Base-by-base conservation (phyloP, 1,140 invertebrate genomes). In the Trachymyrmex septentrionalis region DNA sequence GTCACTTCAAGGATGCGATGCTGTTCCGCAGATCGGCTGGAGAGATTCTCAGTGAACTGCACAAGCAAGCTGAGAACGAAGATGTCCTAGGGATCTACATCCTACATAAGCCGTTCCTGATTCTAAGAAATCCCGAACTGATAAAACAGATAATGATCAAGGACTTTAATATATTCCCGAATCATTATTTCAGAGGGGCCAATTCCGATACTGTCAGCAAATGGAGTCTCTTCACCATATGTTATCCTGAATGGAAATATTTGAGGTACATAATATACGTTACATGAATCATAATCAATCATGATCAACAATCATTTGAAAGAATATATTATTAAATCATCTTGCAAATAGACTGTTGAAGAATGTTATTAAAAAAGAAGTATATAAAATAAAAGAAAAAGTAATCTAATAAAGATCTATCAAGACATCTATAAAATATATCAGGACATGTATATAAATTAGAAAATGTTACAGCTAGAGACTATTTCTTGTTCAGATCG, bases 91-190 rank as follows among this genome's bases (percentile, higher is more conserved):
- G 94, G 2, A 90, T 94, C 50, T 95, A 94, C 24, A 91, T 94
- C 2, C 81, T 94, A 7, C 91, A 93, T 12, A 93, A 94, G 27
- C 94, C 93, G 0, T 94, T 91, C 27, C 14, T 95, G 0, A 7
- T 95, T 0, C 1, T 95, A 0, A 86, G 91, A 0, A 92, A 92
- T 71, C 91, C 93, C 0, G 89, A 93, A 75, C 10, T 94, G 0
- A 93, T 95, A 30, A 94, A 94, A 21, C 92, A 93, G 16, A 82
- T 96, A 4, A 86, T 95, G 3, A 92, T 96, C 0, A 96, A 95
- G 73, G 96, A 96, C 63, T 96, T 96, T 84, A 92, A 96, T 21
- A 85, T 94, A 75, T 96, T 96, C 72, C 88, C 92, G 0, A 94
- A 96, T 90, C 94, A 95, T 81, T 90, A 93, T 34, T 95, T 95